phyloP scores from a whole-genome alignment of 2,113 vertebrate species.

The Petrocephalus zakoni region DNA sequence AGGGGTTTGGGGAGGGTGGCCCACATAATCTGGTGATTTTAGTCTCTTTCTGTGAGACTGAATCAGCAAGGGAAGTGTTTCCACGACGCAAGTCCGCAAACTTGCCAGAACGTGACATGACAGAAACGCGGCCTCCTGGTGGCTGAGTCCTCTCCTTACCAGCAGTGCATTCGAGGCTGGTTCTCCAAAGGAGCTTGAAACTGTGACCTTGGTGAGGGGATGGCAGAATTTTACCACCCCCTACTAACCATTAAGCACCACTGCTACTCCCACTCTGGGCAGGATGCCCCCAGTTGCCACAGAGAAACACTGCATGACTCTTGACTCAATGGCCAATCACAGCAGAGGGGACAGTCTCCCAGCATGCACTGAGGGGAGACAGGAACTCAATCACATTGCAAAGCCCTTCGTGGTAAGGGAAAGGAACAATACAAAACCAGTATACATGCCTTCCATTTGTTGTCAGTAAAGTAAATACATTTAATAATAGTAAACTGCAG shows the following conservation, averaged over 20 bases:
- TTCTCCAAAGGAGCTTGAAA: not conserved
- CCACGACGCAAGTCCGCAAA: not conserved
- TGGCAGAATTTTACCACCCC: not conserved
- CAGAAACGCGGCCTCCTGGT: not conserved
- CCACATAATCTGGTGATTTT: not conserved
- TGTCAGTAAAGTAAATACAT: not conserved
- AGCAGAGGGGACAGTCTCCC: not conserved
- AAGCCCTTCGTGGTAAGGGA: not conserved
- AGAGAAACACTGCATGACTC: not conserved
- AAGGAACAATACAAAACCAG: not conserved
- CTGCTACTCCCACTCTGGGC: too few species aligned
- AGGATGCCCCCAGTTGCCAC: not conserved
- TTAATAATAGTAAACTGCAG: not conserved
- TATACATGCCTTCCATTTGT: not conserved
- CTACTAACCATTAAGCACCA: not conserved
- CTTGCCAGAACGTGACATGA: not conserved
- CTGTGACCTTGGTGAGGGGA: not conserved
- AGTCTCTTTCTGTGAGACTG: not conserved
- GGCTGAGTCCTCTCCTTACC: not conserved
- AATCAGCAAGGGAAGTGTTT: not conserved
- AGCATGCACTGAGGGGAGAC: slow-evolving; percentile 23
- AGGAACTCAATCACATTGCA: slow-evolving; percentile 35
- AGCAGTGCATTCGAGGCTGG: not conserved
- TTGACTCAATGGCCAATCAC: slow-evolving; percentile 53
- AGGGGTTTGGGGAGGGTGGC: not conserved